Conservation (phyloP, 2,113 vertebrate species). For the Martes martes region DNA sequence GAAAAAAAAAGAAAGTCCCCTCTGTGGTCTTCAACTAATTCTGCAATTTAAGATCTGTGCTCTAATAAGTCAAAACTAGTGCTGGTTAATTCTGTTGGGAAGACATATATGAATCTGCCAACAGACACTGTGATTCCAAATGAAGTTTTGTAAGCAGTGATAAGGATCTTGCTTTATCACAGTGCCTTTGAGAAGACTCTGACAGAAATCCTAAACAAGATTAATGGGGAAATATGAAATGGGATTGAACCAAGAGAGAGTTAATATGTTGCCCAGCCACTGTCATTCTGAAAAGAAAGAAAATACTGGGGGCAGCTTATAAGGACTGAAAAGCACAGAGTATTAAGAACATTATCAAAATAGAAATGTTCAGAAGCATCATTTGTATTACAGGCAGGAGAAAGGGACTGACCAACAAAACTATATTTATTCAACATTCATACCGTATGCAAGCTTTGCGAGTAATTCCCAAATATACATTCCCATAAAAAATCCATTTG, state of each 20-base stretch:
- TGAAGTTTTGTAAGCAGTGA: slow-evolving; percentile 37
- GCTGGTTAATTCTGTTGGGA: background rate
- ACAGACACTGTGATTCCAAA: slow-evolving; percentile 11
- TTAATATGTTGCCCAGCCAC: background rate
- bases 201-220: slow-evolving; percentile 51
- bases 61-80: slow-evolving; percentile 33
- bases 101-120: background rate
- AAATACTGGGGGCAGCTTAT: background rate
- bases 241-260: background rate
- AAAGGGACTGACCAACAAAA: background rate
- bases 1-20: background rate
- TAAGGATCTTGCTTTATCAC: slow-evolving; percentile 46
- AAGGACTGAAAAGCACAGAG: background rate
- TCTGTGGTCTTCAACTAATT: background rate
- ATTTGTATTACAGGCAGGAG: background rate
- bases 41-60: slow-evolving; percentile 23
- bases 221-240: slow-evolving; percentile 46
- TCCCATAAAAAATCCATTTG: background rate
- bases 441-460: background rate
- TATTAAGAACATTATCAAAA: background rate
- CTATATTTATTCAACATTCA: background rate
- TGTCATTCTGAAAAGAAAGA: slow-evolving; percentile 8
- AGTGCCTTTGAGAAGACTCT: slow-evolving; percentile 24
- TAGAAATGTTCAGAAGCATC: background rate
- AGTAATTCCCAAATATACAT: background rate